Conservation (phyloP, 2,113 vertebrate genomes). For the Esox niger region DNA sequence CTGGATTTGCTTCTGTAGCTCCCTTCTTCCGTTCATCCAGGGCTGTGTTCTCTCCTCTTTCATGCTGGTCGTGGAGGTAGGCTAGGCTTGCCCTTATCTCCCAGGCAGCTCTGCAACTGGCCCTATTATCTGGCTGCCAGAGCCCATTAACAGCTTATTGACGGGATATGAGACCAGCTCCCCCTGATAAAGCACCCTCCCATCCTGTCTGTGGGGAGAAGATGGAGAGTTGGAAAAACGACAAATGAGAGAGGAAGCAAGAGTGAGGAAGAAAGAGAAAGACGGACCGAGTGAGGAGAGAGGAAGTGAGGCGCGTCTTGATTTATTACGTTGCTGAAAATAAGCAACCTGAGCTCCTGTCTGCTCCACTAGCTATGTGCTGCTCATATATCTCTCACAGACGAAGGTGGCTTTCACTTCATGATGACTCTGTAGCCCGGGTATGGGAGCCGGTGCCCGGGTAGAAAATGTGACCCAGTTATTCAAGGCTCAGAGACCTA, state of each 20-base stretch:
- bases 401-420: constrained; percentile 28
- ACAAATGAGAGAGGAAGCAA: neutral
- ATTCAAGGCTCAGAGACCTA: constrained; percentile 8
- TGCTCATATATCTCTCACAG: constrained; percentile 34
- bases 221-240: constrained; percentile 15
- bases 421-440: constrained; percentile 34
- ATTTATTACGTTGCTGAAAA: constrained; percentile 49
- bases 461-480: constrained; percentile 46
- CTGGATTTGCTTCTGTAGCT: neutral
- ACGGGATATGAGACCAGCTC: constrained; percentile 61
- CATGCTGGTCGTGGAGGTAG: constrained; percentile 38
- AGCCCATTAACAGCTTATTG: constrained; percentile 70
- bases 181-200: constrained; percentile 40
- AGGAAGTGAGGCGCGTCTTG: constrained; percentile 22
- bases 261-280: constrained; percentile 6
- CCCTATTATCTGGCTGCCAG: constrained; percentile 51
- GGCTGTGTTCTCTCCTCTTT: constrained; percentile 9
- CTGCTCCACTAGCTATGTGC: constrained; percentile 37
- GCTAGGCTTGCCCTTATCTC: constrained; percentile 55
- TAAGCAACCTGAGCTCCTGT: constrained; percentile 45
- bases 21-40: neutral
- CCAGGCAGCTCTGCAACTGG: constrained; percentile 39
- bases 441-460: constrained; percentile 41
- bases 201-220: constrained; percentile 36
- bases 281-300: constrained; percentile 9